A percentile compares a stretch with the other conserved stretches of the same genome.
Conservation (phyloP, 2,797 vertebrate species). For the Acipenser oxyrinchus region DNA sequence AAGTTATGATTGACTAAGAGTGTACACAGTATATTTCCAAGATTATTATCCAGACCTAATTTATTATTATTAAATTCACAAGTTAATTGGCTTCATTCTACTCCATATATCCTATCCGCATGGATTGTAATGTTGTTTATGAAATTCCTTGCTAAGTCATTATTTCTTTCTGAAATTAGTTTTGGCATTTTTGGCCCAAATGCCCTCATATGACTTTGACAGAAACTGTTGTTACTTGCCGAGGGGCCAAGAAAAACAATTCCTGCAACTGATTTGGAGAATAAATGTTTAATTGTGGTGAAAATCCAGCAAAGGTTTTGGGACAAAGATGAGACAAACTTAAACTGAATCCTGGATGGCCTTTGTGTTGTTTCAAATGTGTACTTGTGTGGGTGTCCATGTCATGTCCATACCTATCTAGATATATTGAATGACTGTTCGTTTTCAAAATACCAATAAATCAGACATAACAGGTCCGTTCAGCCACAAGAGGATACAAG, state of each 20-base stretch:
- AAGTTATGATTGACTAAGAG: too few relatives aligned
- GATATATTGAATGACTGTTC: conserved; percentile 25
- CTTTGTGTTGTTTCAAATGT: conserved; percentile 29
- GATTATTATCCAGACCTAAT: too few relatives aligned
- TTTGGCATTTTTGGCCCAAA: conserved; percentile 55
- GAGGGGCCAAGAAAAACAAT: conserved; percentile 46
- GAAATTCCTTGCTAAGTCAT: conserved; percentile 38
- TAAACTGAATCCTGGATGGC: conserved; percentile 11
- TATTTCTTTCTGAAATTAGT: conserved; percentile 45
- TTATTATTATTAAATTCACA: too few relatives aligned
- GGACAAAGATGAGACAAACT: conserved; percentile 40
- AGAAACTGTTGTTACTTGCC: conserved; percentile 52
- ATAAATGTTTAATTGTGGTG: conserved; percentile 59
- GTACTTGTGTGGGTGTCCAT: conserved; percentile 44
- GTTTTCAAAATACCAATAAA: too few relatives aligned
- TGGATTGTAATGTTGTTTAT: conserved; percentile 44
- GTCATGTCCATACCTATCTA: conserved; percentile 21
- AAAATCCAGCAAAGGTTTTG: conserved; percentile 51
- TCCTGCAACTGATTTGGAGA: conserved; percentile 22
- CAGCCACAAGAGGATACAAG: too few relatives aligned
- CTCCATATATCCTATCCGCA: too few relatives aligned
- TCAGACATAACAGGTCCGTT: too few relatives aligned
- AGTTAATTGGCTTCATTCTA: too few relatives aligned
- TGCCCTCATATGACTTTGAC: conserved; percentile 51
- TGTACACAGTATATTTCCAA: too few relatives aligned